Evolutionary conservation across 2,888 invertebrate genomes (phyloP), one percentile per base, ranked within the genome.

Genomic region (Lacanobia oleracea): DNA sequence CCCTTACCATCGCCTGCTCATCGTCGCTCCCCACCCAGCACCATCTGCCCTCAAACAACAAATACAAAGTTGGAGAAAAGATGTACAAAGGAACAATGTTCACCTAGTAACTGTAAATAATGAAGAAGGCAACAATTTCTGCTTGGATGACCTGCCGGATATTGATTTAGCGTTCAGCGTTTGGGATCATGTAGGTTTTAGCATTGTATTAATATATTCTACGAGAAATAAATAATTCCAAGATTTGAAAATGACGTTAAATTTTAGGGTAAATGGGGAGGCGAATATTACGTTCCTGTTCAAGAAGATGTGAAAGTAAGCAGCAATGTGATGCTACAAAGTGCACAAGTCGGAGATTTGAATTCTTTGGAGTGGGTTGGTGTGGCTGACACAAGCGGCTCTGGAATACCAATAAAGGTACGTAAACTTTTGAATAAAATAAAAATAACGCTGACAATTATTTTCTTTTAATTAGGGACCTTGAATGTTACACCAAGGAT

Each of bases 161-260:
- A 71, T 90, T 23, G 86, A 91, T 75, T 79, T 93, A 43, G 88
- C 88, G 1, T 88, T 84, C 60, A 91, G 86, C 51, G 82, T 90
- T n/a, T 67, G 89, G 2, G 71, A 87, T 62, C 79, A 90, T 65
- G 91, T 91, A 81, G 86, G 90, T 83, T 33, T 67, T 1, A 51
- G 27, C 1, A 60, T 43, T 48, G 2, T 48, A 45, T 72, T n/a
- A 12, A 45, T 40, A 50, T 5, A 33, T 33, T 33, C 33, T 33
- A 33, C 6, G 33, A 33, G 33, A 33, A 33, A 4, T 33, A 3
- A 33, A 6, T 33, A 6, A 57, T 4, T 40, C 16, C 9, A 50
- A 45, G 9, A 33, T 21, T 18, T 60, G 0, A 57, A 4, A 27
- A 14, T 59, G 7, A 9, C 1, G 0, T 63, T 23, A 16, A 14